Evolutionary conservation across 1,140 invertebrate genomes (phyloP).

Genomic region (Cylas formicarius): DNA sequence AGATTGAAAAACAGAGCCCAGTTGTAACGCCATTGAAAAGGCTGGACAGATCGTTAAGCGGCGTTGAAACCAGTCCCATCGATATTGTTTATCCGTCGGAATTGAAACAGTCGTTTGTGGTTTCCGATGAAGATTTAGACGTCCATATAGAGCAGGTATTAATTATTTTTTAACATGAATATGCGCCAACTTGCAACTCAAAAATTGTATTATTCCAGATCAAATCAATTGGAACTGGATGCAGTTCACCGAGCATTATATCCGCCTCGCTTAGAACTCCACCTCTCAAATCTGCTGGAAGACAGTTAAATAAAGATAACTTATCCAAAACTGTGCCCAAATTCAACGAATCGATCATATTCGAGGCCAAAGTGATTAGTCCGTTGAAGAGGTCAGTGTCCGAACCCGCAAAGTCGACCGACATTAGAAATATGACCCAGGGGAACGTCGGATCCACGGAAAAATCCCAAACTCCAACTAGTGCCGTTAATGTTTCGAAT

Average conservation of each 20-base stretch:
- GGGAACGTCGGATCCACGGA: no score
- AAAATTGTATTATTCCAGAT: conserved; percentile 15
- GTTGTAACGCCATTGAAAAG: conserved; percentile 3
- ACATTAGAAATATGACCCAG: no score
- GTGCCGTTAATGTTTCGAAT: no score
- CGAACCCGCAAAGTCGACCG: no score
- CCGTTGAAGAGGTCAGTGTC: no score
- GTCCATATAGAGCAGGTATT: conserved; percentile 51
- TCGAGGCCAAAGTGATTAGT: conserved; percentile 9
- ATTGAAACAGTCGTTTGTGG: conserved; percentile 42
- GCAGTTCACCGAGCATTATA: conserved; percentile 9
- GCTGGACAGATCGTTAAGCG: conserved; percentile 33
- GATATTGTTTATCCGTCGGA: conserved; percentile 51
- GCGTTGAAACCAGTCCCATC: conserved; percentile 51
- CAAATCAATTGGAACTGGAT: conserved; percentile 25
- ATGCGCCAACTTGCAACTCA: neutral
- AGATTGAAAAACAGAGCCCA: no score
- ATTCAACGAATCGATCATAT: neutral
- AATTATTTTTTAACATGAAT: neutral
- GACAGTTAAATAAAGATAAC: no score
- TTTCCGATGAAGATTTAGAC: conserved; percentile 54
- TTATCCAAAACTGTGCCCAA: no score
- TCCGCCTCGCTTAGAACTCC: conserved; percentile 10
- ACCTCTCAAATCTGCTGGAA: neutral
- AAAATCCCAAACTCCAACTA: no score